phyloP scores from a whole-genome alignment of 2,888 invertebrate species.

The Ichneumoninae sp. region DNA sequence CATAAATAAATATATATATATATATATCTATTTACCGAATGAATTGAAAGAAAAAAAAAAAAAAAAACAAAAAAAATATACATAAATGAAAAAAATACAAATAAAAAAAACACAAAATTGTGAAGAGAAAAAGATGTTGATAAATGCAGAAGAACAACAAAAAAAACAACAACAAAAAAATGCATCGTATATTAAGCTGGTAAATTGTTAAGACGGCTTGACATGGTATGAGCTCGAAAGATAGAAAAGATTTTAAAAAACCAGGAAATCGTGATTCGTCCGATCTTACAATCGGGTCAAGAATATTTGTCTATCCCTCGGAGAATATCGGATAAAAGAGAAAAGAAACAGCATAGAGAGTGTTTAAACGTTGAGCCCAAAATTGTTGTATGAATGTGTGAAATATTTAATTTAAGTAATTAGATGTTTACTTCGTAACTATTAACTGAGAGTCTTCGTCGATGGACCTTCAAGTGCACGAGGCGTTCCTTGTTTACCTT shows the following conservation, averaged over 20 bases:
- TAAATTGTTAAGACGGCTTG: conserved; percentile 61
- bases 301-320: conserved; percentile 5
- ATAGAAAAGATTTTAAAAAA: conserved; percentile 45
- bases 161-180: conserved; percentile 63
- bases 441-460: conserved; percentile 29
- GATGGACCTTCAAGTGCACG: conserved; percentile 38
- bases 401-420: conserved; percentile 63
- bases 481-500: conserved; percentile 1
- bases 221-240: conserved; percentile 36
- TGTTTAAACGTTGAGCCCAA: conserved; percentile 38
- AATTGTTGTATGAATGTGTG: conserved; percentile 62
- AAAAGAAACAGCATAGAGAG: conserved; percentile 23
- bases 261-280: conserved; percentile 40
- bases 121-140: conserved; percentile 57
- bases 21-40: conserved; percentile 61
- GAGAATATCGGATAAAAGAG: conserved; percentile 36
- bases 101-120: conserved; percentile 63
- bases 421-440: conserved; percentile 47
- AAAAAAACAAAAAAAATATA: conserved; percentile 32
- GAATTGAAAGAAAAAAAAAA: conserved; percentile 51
- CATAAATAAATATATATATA: conserved; percentile 66
- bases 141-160: conserved; percentile 56
- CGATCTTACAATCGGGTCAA: conserved; percentile 31
- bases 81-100: conserved; percentile 59
- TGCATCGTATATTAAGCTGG: conserved; percentile 59